These are phyloP conservation scores for Aphidius gifuensis DNA, from an alignment of 1,140 invertebrate genomes.

Conservation along the genomic window DNA sequence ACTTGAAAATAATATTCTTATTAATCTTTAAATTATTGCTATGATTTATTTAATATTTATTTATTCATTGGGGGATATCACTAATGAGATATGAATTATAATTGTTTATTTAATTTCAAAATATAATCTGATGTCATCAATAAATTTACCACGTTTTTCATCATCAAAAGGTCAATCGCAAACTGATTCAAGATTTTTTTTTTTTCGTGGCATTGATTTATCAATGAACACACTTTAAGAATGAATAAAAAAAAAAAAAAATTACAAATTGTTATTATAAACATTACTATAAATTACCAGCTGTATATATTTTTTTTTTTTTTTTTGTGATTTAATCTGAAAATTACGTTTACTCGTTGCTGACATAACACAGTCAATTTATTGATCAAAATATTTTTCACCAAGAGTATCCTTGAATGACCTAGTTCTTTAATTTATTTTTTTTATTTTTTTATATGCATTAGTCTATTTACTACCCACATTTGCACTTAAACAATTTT, in stretches of 20 bases:
- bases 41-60: conserved; percentile 3
- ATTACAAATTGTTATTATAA: not conserved
- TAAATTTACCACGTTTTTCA: too few relatives aligned
- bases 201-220: too few relatives aligned
- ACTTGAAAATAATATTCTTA: conserved; percentile 17
- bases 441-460: not conserved
- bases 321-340: not conserved
- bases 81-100: not conserved
- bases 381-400: not conserved
- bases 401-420: conserved; percentile 8
- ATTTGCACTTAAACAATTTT: not conserved
- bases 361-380: conserved; percentile 8
- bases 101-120: not conserved
- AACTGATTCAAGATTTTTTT: too few relatives aligned
- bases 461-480: not conserved
- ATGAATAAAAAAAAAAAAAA: too few relatives aligned
- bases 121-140: not conserved
- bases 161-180: too few relatives aligned
- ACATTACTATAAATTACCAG: not conserved
- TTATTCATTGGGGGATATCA: not conserved
- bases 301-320: not conserved
- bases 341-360: not conserved
- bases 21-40: conserved; percentile 18
- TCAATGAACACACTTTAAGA: too few relatives aligned
- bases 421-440: not conserved